These are phyloP conservation scores for Rhadinocentrus ornatus DNA, from an alignment of 2,797 vertebrate genomes.

Conservation along the genomic window DNA sequence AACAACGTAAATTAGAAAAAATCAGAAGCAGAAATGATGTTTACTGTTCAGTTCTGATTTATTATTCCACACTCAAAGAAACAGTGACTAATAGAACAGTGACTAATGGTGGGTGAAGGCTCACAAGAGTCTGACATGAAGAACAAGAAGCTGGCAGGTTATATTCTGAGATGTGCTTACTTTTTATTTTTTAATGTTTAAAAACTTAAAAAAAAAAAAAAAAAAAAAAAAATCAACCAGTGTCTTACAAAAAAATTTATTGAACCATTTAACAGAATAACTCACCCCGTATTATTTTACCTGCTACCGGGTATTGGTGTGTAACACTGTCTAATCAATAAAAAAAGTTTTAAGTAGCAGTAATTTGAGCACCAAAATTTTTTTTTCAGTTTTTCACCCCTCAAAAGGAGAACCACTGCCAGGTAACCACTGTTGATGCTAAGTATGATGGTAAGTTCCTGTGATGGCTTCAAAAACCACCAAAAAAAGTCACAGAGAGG, in stretches of 20 bases:
- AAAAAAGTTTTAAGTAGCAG: background rate
- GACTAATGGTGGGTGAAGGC: slow-evolving; percentile 9
- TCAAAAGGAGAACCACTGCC: too few relatives aligned
- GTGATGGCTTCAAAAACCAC: too few relatives aligned
- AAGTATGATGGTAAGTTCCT: too few relatives aligned
- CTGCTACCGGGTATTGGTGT: background rate
- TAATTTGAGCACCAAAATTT: background rate
- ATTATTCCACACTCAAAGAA: slow-evolving; percentile 33
- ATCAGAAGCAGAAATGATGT: slow-evolving; percentile 54
- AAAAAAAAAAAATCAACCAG: background rate
- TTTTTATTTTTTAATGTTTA: too few relatives aligned
- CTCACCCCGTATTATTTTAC: background rate
- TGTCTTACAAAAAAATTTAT: too few relatives aligned
- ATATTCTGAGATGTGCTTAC: background rate
- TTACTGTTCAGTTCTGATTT: slow-evolving; percentile 29
- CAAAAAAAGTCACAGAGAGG: too few relatives aligned
- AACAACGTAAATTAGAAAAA: slow-evolving; percentile 43
- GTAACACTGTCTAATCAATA: background rate
- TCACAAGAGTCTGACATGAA: background rate
- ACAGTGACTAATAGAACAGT: slow-evolving; percentile 15
- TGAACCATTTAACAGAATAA: too few relatives aligned
- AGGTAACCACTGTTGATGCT: too few relatives aligned
- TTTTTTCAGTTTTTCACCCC: too few relatives aligned
- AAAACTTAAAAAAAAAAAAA: too few relatives aligned
- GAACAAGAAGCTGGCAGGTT: too few relatives aligned